Percentiles rank a stretch among this genome's conserved stretches.
These are phyloP conservation scores for Desmodus rotundus DNA, from an alignment of 2,113 vertebrate species.

Conservation along the genomic window DNA sequence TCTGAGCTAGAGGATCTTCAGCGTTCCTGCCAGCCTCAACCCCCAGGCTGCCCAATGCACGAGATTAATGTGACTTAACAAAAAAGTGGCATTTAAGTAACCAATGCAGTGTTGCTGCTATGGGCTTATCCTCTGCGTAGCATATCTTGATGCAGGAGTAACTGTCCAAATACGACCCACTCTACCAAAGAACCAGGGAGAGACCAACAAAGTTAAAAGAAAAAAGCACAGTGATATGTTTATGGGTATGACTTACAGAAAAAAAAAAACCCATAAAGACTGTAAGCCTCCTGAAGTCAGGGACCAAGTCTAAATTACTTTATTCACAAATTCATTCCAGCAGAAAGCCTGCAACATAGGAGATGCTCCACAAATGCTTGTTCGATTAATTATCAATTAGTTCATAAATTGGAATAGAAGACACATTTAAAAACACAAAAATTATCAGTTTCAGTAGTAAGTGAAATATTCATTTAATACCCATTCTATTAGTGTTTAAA, in stretches of 20 bases:
- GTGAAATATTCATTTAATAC: neutral
- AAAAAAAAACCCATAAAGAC: neutral
- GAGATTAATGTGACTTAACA: neutral
- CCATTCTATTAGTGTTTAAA: neutral
- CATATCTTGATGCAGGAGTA: neutral
- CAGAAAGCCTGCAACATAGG: neutral
- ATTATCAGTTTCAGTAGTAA: neutral
- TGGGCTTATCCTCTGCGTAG: neutral
- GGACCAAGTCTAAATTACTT: neutral
- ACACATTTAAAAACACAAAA: neutral
- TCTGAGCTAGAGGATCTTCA: neutral
- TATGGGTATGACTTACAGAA: neutral
- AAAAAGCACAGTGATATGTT: neutral
- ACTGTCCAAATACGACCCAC: neutral
- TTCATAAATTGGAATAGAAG: neutral
- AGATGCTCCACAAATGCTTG: neutral
- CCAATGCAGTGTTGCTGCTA: accelerated
- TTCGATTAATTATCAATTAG: neutral
- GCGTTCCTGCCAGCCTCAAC: neutral
- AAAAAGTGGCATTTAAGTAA: neutral
- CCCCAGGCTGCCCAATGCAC: neutral
- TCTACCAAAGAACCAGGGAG: neutral
- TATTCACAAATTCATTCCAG: neutral
- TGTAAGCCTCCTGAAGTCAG: neutral
- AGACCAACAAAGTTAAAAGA: neutral